These are phyloP conservation scores for Oscheius sp. DNA, from an alignment of 2,888 invertebrate species.

Conservation along the genomic window DNA sequence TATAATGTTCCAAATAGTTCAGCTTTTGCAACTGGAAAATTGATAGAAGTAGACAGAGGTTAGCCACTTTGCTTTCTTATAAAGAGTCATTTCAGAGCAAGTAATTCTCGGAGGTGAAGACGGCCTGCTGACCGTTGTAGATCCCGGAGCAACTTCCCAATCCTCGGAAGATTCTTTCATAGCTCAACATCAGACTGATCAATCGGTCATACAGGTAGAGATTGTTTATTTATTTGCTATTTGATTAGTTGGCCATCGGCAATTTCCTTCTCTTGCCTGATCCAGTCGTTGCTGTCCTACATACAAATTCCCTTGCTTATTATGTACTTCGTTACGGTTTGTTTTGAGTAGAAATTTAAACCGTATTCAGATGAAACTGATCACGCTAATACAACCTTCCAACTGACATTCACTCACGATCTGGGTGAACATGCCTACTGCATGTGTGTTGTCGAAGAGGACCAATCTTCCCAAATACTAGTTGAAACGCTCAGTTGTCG, in stretches of 20 bases:
- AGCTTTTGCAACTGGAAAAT: background rate
- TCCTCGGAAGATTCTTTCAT: constrained; percentile 33
- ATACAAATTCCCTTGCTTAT: constrained; percentile 8
- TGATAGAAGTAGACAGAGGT: constrained; percentile 1
- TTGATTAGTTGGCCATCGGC: background rate
- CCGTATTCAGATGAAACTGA: constrained; percentile 22
- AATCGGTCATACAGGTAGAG: constrained; percentile 11
- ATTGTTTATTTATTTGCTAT: background rate
- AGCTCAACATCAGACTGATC: constrained; percentile 24
- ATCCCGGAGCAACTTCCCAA: constrained; percentile 35
- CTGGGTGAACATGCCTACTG: constrained; percentile 41
- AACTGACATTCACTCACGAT: constrained; percentile 41
- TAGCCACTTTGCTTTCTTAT: no score
- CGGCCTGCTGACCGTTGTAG: constrained; percentile 42
- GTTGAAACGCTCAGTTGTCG: constrained; percentile 48
- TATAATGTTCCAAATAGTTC: constrained; percentile 13
- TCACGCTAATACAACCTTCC: constrained; percentile 23
- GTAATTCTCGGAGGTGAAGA: constrained; percentile 44
- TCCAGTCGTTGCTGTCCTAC: constrained; percentile 17
- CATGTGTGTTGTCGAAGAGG: constrained; percentile 39
- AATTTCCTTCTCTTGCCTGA: background rate
- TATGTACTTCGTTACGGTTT: constrained; percentile 8
- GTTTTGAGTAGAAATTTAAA: background rate
- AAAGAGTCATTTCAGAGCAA: constrained; percentile 32
- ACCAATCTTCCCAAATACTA: constrained; percentile 32